Conservation (phyloP, 2,888 invertebrate genomes). For the Myathropa florea region DNA sequence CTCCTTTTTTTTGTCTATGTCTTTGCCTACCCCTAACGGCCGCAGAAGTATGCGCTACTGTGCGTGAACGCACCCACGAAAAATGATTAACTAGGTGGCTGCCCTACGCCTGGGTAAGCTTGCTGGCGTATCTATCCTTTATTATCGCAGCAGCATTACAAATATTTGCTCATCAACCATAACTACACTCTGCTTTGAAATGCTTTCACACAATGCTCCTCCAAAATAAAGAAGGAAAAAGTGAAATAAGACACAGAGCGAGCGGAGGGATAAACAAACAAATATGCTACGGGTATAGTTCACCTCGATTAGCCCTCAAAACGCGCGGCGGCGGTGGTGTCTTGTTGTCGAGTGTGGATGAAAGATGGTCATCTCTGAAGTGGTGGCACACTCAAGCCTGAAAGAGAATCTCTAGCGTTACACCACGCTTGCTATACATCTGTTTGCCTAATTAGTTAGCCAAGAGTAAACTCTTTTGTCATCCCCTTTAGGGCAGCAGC, state of each 20-base stretch:
- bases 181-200: conserved; percentile 34
- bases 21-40: background rate
- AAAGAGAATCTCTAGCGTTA: conserved; percentile 21
- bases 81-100: conserved; percentile 51
- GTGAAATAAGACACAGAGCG: background rate
- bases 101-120: conserved; percentile 21
- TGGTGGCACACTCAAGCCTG: conserved; percentile 31
- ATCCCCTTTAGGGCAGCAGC: conserved; percentile 32
- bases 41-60: no score
- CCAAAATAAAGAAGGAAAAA: conserved; percentile 6
- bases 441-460: conserved; percentile 69
- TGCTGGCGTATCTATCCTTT: conserved; percentile 64
- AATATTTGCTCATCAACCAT: conserved; percentile 62
- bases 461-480: conserved; percentile 67
- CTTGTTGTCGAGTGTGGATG: conserved; percentile 15
- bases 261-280: conserved; percentile 17
- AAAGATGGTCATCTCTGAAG: conserved; percentile 36
- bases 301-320: conserved; percentile 57
- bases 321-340: conserved; percentile 11
- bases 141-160: conserved; percentile 67
- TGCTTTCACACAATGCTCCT: conserved; percentile 20
- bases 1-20: background rate
- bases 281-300: conserved; percentile 40
- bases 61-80: conserved; percentile 46
- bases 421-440: conserved; percentile 10